A percentile compares a stretch with the other conserved stretches of the same genome.
Conservation (phyloP, 2,113 vertebrate species). For the Equus przewalskii region DNA sequence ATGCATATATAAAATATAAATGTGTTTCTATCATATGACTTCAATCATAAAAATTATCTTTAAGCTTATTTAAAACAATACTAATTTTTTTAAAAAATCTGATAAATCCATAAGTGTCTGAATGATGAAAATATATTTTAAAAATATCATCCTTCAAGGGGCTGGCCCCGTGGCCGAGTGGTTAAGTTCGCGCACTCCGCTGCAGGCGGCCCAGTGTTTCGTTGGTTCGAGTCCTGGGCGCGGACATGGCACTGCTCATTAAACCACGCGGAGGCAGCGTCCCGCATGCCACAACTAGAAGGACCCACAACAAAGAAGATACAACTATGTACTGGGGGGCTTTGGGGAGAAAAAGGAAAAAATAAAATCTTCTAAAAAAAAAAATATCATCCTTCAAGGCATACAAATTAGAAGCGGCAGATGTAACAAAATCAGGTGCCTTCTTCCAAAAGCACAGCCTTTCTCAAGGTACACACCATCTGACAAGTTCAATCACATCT, state of each 20-base stretch:
- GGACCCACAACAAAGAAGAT: no score
- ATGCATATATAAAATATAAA: background rate
- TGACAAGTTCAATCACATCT: background rate
- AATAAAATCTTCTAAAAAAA: no score
- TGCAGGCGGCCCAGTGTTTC: no score
- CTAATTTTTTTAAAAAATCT: background rate
- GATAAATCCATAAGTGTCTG: background rate
- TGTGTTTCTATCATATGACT: background rate
- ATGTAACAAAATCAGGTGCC: background rate
- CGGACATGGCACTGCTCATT: no score
- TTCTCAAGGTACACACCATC: background rate
- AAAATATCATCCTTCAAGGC: background rate
- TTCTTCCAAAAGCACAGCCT: background rate
- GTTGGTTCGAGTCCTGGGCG: no score
- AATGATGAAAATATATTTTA: background rate
- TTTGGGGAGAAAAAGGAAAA: no score
- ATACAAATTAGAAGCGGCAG: background rate
- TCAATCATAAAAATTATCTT: background rate
- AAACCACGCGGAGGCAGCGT: no score
- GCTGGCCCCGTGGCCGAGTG: no score
- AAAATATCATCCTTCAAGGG: background rate
- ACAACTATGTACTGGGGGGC: no score
- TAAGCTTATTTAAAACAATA: slow-evolving; percentile 27
- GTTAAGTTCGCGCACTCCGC: no score
- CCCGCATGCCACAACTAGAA: no score